Evolutionary conservation across 1,140 invertebrate species (phyloP).

Genomic region (Ceratina calcarata): DNA sequence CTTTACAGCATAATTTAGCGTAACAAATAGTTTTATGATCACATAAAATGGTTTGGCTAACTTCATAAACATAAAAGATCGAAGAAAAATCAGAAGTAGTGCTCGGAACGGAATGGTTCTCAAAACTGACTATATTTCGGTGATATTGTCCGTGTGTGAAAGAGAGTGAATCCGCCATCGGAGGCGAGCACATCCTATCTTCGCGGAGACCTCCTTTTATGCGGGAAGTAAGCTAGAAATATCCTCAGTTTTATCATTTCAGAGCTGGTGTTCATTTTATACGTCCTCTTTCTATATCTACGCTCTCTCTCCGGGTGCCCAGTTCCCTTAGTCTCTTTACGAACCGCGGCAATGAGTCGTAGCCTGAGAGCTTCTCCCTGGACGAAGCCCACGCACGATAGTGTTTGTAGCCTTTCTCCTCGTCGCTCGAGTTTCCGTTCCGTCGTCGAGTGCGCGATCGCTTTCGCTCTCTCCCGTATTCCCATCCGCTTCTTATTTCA

Average conservation of each 20-base stretch:
- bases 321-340: slow-evolving; percentile 58
- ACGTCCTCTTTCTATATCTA: slow-evolving; percentile 38
- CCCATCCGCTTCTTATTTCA: slow-evolving; percentile 4
- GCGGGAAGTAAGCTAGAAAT: slow-evolving; percentile 58
- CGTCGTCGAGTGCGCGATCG: slow-evolving; percentile 40
- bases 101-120: slow-evolving; percentile 42
- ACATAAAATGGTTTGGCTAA: no score
- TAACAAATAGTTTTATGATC: neutral
- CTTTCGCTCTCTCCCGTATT: slow-evolving; percentile 6
- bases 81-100: slow-evolving; percentile 22
- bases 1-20: neutral
- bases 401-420: slow-evolving; percentile 47
- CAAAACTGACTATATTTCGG: slow-evolving; percentile 60
- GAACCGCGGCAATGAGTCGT: slow-evolving; percentile 62
- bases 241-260: slow-evolving; percentile 66
- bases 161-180: slow-evolving; percentile 51
- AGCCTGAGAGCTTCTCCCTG: slow-evolving; percentile 54
- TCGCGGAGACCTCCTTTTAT: slow-evolving; percentile 21
- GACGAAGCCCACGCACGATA: slow-evolving; percentile 51
- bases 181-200: slow-evolving; percentile 46
- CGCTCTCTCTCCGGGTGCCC: slow-evolving; percentile 4
- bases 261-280: slow-evolving; percentile 61
- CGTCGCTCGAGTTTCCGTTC: slow-evolving; percentile 39
- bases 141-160: slow-evolving; percentile 56
- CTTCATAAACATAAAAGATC: neutral